A percentile compares a stretch with the other conserved stretches of the same genome.
Conservation (phyloP, 2,888 invertebrate species). For the Drosophila eohydei region DNA sequence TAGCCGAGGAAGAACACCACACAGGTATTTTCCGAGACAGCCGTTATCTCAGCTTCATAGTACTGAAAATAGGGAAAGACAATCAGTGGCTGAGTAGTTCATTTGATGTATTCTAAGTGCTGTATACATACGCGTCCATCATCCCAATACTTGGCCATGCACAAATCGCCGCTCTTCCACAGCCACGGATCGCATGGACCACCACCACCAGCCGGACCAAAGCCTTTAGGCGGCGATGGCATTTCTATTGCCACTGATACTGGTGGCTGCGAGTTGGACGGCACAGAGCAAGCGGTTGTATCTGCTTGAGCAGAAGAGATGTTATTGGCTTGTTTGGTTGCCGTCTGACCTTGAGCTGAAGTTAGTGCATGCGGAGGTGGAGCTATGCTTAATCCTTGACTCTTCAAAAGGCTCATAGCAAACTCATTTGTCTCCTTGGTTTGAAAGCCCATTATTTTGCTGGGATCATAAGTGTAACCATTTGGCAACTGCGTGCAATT, state of each 20-base stretch:
- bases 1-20: slow-evolving; percentile 95
- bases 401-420: slow-evolving; percentile 84
- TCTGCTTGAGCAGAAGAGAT: slow-evolving; percentile 16
- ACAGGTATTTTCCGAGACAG: slow-evolving; percentile 92
- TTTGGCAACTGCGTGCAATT: slow-evolving; percentile 73
- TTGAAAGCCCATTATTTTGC: slow-evolving; percentile 85
- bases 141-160: slow-evolving; percentile 97
- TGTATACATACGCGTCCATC: slow-evolving; percentile 90
- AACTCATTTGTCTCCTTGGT: slow-evolving; percentile 85
- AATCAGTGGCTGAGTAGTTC: neutral
- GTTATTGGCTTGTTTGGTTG: slow-evolving; percentile 15
- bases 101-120: neutral
- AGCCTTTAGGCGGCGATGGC: slow-evolving; percentile 40
- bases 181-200: slow-evolving; percentile 82
- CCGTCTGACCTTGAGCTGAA: slow-evolving; percentile 28
- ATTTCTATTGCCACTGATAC: slow-evolving; percentile 6
- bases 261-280: slow-evolving; percentile 45
- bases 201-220: slow-evolving; percentile 76
- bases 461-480: slow-evolving; percentile 84
- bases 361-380: slow-evolving; percentile 19
- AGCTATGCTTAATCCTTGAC: slow-evolving; percentile 75
- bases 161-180: slow-evolving; percentile 93
- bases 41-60: slow-evolving; percentile 93
- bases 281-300: slow-evolving; percentile 3
- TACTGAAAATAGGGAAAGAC: slow-evolving; percentile 86